These are phyloP conservation scores for Cyaniris semiargus DNA, from an alignment of 2,888 invertebrate species.

Conservation along the genomic window DNA sequence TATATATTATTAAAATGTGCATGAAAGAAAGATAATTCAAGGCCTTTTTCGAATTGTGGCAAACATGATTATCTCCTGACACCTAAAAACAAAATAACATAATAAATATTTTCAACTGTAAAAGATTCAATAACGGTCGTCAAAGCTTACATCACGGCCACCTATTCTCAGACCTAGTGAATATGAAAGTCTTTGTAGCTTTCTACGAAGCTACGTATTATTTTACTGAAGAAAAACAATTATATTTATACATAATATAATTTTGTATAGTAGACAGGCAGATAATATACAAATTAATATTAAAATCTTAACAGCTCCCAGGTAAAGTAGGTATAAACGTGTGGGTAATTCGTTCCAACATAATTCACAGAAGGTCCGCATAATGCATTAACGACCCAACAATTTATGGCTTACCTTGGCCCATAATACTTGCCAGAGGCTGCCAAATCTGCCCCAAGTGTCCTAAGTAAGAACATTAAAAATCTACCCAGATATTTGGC, in stretches of 20 bases:
- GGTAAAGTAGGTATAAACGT: background rate
- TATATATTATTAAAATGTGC: no score
- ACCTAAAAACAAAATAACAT: no score
- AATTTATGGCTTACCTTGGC: conserved; percentile 15
- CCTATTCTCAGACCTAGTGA: no score
- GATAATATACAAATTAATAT: background rate
- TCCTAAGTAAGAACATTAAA: conserved; percentile 17
- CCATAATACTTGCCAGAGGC: background rate
- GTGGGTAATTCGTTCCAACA: background rate
- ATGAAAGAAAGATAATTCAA: no score
- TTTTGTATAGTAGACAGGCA: background rate
- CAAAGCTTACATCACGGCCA: no score
- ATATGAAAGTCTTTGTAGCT: no score
- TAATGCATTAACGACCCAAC: background rate
- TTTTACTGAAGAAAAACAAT: no score
- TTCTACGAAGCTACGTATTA: no score
- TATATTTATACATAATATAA: background rate
- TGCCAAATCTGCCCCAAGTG: background rate
- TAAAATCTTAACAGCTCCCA: background rate
- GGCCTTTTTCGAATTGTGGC: no score
- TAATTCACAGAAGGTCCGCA: background rate
- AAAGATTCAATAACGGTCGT: no score
- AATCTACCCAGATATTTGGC: background rate
- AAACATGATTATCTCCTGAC: no score
- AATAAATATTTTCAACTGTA: no score